These are phyloP conservation scores for Eriosoma lanigerum DNA, from an alignment of 1,140 invertebrate genomes.

Conservation along the genomic window DNA sequence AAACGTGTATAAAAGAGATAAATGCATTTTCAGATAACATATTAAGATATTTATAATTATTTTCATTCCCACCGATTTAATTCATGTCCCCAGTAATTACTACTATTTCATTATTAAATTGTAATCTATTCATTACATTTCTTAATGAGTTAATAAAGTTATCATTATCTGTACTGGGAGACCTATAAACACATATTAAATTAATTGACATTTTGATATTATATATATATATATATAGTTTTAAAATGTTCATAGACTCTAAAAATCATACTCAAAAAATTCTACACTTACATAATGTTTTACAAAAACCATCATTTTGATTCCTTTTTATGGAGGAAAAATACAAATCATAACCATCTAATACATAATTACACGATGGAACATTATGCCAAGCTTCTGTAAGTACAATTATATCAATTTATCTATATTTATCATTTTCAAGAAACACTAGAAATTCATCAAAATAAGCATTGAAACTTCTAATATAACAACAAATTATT, in stretches of 20 bases:
- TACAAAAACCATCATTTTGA: constrained; percentile 1
- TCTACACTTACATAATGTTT: too few relatives aligned
- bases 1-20: constrained; percentile 9
- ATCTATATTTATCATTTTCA: constrained; percentile 10
- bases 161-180: constrained; percentile 10
- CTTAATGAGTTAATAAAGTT: neutral
- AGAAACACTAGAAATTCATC: neutral
- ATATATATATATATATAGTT: too few relatives aligned
- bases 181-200: constrained; percentile 24
- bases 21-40: neutral
- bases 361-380: neutral
- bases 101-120: neutral
- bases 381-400: constrained; percentile 17
- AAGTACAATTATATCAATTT: constrained; percentile 22
- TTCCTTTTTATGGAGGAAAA: constrained; percentile 10
- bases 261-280: too few relatives aligned
- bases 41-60: constrained; percentile 28
- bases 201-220: too few relatives aligned
- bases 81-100: constrained; percentile 1
- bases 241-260: too few relatives aligned
- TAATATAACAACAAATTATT: constrained; percentile 25
- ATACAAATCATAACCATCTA: neutral
- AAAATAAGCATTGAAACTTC: neutral
- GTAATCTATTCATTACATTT: neutral
- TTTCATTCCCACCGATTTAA: too few relatives aligned